These are phyloP conservation scores for Syrrhaptes paradoxus DNA, from an alignment of 2,113 vertebrate genomes.

Conservation along the genomic window DNA sequence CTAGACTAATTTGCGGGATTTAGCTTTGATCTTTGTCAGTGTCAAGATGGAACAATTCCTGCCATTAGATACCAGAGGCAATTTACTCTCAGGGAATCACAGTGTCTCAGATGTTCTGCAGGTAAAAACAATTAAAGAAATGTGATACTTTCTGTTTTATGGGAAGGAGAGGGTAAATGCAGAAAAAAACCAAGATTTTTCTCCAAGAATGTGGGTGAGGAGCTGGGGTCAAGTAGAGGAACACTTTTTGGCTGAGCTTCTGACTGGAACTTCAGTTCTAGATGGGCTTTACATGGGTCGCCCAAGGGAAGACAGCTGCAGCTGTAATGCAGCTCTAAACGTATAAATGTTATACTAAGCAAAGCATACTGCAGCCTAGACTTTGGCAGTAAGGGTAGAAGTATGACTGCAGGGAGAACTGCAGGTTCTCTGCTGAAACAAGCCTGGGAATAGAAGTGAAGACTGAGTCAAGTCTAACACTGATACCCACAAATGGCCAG, in stretches of 20 bases:
- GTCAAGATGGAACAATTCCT: not conserved
- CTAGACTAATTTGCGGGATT: not conserved
- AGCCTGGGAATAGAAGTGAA: not conserved
- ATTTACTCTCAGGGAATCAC: not conserved
- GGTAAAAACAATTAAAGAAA: not conserved
- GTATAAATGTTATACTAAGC: not conserved
- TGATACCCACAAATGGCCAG: accelerated
- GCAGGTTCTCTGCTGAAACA: not conserved
- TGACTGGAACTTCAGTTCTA: not conserved
- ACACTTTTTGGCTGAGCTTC: not conserved
- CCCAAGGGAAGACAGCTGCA: not conserved
- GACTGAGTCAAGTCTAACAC: not conserved
- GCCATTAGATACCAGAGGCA: not conserved
- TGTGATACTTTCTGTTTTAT: not conserved
- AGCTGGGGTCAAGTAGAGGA: not conserved
- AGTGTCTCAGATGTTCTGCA: not conserved
- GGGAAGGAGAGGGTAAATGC: not conserved
- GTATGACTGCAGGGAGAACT: not conserved
- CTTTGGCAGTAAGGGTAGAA: not conserved
- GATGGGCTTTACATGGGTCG: not conserved
- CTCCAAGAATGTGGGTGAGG: not conserved
- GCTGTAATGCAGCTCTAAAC: not conserved
- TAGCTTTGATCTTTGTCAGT: conserved; percentile 1
- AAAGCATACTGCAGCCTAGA: not conserved
- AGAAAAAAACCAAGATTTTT: not conserved